Evolutionary conservation across 2,888 invertebrate species (phyloP).

Genomic region (Dynastes maya): DNA sequence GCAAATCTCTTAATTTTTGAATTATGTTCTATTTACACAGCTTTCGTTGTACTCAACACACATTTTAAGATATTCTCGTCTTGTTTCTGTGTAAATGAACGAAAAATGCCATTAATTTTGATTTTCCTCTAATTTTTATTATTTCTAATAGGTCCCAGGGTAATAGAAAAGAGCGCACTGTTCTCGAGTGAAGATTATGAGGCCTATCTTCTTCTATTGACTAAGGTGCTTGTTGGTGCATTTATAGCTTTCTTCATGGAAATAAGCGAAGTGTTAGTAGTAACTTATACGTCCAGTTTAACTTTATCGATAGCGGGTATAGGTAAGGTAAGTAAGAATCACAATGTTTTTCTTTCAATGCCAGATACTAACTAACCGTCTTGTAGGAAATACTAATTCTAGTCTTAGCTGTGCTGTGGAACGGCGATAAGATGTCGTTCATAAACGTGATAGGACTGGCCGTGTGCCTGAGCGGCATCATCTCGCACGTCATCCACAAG

Average conservation of each 20-base stretch:
- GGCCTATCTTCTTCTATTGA: slow-evolving; percentile 61
- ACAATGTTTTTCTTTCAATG: too few species aligned
- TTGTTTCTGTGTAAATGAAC: too few species aligned
- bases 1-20: too few species aligned
- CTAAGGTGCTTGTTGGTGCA: slow-evolving; percentile 84
- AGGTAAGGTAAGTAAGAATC: slow-evolving; percentile 83
- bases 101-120: too few species aligned
- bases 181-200: slow-evolving; percentile 69
- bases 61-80: too few species aligned
- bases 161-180: slow-evolving; percentile 70
- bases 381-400: slow-evolving; percentile 94
- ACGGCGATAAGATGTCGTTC: slow-evolving; percentile 87
- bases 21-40: too few species aligned
- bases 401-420: slow-evolving; percentile 88
- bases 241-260: slow-evolving; percentile 95
- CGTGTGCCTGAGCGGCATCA: slow-evolving; percentile 91
- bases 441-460: slow-evolving; percentile 90
- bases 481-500: slow-evolving; percentile 87
- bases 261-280: slow-evolving; percentile 93
- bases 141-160: slow-evolving; percentile 67
- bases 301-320: slow-evolving; percentile 97
- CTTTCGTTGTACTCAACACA: too few species aligned
- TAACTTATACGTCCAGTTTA: slow-evolving; percentile 95
- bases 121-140: neutral
- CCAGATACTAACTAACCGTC: slow-evolving; percentile 1